phyloP scores from a whole-genome alignment of 2,797 vertebrate genomes.

The Xenops minutus region DNA sequence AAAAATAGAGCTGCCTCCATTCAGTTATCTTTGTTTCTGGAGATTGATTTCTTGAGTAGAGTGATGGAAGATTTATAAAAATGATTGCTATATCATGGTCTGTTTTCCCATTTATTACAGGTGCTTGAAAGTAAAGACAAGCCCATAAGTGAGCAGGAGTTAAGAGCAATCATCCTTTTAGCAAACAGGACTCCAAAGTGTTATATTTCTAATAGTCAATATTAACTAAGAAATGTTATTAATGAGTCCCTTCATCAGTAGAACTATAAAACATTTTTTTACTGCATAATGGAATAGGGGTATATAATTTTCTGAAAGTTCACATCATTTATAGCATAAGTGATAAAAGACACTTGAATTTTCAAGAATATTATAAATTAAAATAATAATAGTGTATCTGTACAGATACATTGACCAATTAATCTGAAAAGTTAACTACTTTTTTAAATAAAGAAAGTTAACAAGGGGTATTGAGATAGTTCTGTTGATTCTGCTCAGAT shows the following conservation, averaged over 20 bases:
- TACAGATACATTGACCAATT: background rate
- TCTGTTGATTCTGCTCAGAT: background rate
- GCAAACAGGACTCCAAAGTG: background rate
- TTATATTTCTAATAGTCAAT: background rate
- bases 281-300: background rate
- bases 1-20: background rate
- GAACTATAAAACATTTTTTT: background rate
- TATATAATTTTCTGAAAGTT: background rate
- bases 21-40: background rate
- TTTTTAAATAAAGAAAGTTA: background rate
- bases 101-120: conserved; percentile 15
- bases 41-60: conserved; percentile 25
- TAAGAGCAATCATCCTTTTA: conserved; percentile 10
- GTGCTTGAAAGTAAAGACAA: conserved; percentile 29
- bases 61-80: conserved; percentile 29
- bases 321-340: background rate
- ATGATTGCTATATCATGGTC: background rate
- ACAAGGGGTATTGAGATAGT: background rate
- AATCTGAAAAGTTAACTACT: background rate
- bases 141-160: background rate
- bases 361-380: background rate
- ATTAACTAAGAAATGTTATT: conserved; percentile 9
- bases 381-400: background rate
- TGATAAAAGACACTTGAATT: background rate
- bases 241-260: background rate